Evolutionary conservation across 1,140 invertebrate species (phyloP), one percentile per base, ranked within the genome.

Genomic region (Pogonus chalceus): DNA sequence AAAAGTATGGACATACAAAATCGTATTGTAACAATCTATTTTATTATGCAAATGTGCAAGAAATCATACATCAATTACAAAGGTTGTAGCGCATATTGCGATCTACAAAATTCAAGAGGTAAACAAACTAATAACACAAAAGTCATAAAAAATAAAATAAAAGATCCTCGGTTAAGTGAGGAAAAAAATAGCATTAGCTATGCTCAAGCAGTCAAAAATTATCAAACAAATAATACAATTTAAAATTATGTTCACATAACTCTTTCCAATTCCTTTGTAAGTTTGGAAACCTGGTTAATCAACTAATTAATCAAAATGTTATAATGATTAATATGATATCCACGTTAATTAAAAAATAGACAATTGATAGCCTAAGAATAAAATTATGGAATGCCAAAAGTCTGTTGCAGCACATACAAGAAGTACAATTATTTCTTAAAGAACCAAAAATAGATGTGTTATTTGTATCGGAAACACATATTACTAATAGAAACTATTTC

Each of bases 1-100:
- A 71, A 59, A 37, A 56, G 21, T 69, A 59, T 52, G 66, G 67
- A 2, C 68, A 70, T 47, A 67, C 66, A 7, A 66, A 65, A 56
- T 37, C 49, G 2, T 66, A 69, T 43, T 69, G 65, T 37, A 51
- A 31, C 14, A 60, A 60, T 35, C 22, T 24, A 48, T 54, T 43
- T n/a, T 43, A 58, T 23, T 67, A 65, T 51, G 63, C 3, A 69
- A 69, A 58, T 69, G 64, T 58, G 62, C 62, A 18, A 46, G 46
- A 20, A 48, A 65, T 9, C 70, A 72, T 43, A 20, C 48, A 16
- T 61, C 62, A 7, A 66, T 55, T 70, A 68, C 35, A 64, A 59
- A 60, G 65, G 66, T 0, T 70, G 68, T 48, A 16, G 2, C 20
- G 55, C 66, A 9, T 60, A 66, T 55, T 35, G 65, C 53, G 53